Base-by-base conservation (phyloP, 1,140 invertebrate species). In the Microplitis mediator region DNA sequence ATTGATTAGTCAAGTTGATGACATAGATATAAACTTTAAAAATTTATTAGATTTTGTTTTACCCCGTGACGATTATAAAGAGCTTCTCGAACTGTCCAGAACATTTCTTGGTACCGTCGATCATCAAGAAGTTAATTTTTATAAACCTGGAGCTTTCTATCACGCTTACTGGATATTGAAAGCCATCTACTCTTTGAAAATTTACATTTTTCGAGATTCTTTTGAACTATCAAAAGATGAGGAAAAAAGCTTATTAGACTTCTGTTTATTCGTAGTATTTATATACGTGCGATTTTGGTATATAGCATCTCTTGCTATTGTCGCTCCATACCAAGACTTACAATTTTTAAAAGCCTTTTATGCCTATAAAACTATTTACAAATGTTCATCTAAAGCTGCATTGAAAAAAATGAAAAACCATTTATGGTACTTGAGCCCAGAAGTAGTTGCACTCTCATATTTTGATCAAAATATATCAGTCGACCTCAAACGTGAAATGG, bases 101-200 rank as follows among this genome's bases (percentile, higher is more conserved):
- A 80, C 81, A 31, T 82, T 82, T 74, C 60, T 84, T 34, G 77
- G 78, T 32, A 69, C 56, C 16, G 52, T 58, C 0, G 14, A 54
- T n/a, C 13, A n/a, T 31, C 1, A 74, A 54, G 60, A 69, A 54
- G 52, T 81, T 50, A 56, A 65, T 35, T 82, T 84, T 68, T 16
- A 60, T 8, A 63, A 69, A 60, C 80, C 79, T 63, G 77, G 79
- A 69, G 76, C 81, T 39, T 74, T 83, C 71, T 77, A 82, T 76
- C 82, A 39, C 36, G 36, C 36, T 39, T 8, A 8, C 9, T 39
- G 36, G 36, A 39, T 39, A 8, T 4, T 8, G 72, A 87, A 82
- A 77, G 81, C 81, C 11, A 75, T 70, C 34, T 84, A 85, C 69
- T 72, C 60, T 32, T 72, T 86, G 31, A 85, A 86, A 79, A 79